Evolutionary conservation across 2,113 vertebrate genomes (phyloP).

Genomic region (Corydoras maculifer): DNA sequence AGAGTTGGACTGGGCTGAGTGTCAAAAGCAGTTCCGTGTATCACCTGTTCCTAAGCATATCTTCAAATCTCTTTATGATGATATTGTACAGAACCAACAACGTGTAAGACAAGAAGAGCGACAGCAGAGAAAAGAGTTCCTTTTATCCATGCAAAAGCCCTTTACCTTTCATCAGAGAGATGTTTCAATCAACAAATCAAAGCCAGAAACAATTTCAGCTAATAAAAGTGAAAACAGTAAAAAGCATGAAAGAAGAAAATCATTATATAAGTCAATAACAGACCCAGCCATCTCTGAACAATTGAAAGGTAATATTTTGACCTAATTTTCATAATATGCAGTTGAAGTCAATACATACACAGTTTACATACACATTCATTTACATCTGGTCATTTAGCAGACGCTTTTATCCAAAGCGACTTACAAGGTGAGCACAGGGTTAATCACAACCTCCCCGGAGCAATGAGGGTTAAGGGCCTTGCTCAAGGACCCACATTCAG

Average conservation of each 20-base stretch:
- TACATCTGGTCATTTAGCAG: too few relatives aligned
- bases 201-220: conserved; percentile 50
- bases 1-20: conserved; percentile 74
- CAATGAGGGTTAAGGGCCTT: too few relatives aligned
- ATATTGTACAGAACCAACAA: conserved; percentile 71
- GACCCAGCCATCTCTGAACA: conserved; percentile 62
- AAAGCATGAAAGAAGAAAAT: conserved; percentile 41
- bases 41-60: conserved; percentile 76
- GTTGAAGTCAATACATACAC: too few relatives aligned
- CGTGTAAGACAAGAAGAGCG: conserved; percentile 64
- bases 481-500: too few relatives aligned
- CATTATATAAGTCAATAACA: conserved; percentile 62
- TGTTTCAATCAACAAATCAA: conserved; percentile 63
- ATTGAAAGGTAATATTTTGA: conserved; percentile 68
- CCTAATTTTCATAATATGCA: background rate
- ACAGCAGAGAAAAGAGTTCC: conserved; percentile 76
- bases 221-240: conserved; percentile 50
- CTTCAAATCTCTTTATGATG: conserved; percentile 70
- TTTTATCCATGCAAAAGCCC: conserved; percentile 79
- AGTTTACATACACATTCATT: too few relatives aligned
- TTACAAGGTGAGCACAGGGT: too few relatives aligned
- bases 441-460: too few relatives aligned
- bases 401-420: too few relatives aligned
- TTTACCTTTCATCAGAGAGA: conserved; percentile 83
- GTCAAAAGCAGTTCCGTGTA: conserved; percentile 81